These are phyloP conservation scores for Upupa epops DNA, from an alignment of 2,113 vertebrate species.

Conservation along the genomic window DNA sequence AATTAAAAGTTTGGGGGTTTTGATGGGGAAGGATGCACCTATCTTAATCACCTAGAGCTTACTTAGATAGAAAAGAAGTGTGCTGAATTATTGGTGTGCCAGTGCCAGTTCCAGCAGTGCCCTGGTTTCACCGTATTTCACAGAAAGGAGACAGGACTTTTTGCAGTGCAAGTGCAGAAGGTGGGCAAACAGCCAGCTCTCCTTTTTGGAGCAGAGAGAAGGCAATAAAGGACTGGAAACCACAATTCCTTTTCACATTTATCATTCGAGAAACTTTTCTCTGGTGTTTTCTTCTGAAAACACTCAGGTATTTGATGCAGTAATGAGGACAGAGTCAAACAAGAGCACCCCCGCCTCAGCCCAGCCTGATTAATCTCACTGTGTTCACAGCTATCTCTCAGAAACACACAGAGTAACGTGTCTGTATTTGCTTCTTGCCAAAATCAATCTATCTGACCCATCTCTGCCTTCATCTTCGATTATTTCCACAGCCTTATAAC, in stretches of 20 bases:
- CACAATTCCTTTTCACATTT: neutral
- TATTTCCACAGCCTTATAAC: neutral
- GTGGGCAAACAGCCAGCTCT: neutral
- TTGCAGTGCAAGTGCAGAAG: conserved; percentile 21
- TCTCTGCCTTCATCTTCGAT: neutral
- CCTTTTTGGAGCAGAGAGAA: neutral
- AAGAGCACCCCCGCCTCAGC: neutral
- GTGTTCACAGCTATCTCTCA: neutral
- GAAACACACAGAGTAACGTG: neutral
- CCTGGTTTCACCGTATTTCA: conserved; percentile 19
- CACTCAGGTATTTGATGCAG: neutral
- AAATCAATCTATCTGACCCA: neutral
- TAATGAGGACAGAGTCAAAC: neutral
- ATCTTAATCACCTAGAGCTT: conserved; percentile 41
- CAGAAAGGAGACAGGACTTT: conserved; percentile 31
- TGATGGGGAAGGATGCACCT: neutral
- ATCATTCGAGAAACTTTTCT: neutral
- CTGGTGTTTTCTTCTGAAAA: neutral
- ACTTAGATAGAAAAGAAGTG: conserved; percentile 56
- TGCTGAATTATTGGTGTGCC: conserved; percentile 43
- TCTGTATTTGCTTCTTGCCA: neutral
- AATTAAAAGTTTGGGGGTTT: conserved; percentile 17
- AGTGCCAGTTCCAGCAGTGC: conserved; percentile 35
- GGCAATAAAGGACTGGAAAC: neutral
- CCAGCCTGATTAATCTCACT: neutral